Base-by-base conservation (phyloP, 2,888 invertebrate species). In the Mantis religiosa region DNA sequence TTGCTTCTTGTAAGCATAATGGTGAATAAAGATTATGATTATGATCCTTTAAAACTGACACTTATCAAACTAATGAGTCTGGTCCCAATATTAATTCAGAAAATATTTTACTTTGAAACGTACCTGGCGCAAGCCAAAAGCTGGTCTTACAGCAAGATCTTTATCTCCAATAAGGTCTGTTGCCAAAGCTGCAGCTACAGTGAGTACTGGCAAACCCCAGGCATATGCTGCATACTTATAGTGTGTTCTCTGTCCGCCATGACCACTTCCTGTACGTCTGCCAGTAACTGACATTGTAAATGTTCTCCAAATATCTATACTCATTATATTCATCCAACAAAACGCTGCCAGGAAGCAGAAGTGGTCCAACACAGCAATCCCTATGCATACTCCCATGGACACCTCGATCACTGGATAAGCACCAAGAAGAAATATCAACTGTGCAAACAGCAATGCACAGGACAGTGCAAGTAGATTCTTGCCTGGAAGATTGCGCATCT, bases 251-350 rank as follows among this genome's bases (percentile, higher is more conserved):
- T 25, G 6, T 8, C 86, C 28, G 6, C 89, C 85, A 25, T 25
- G 54, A 28, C 86, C 81, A 34, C 88, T 30, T 25, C 54, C 20
- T 27, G 85, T 82, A 27, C 84, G 54, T 30, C 85, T 82, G 9
- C 71, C 84, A 3, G 54, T 87, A 34, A 83, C 88, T 82, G 89
- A 91, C 87, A 84, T 89, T 28, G 91, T 91, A 90, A 94, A 94
- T 0, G 93, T 93, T 84, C 92, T 91, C 92, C 93, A 93, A 83
- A 94, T 92, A 90, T 94, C 94, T 88, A 93, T 91, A 82, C 93
- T 93, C 92, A 94, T 92, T 12, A 93, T 92, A 90, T 93, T 93
- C 93, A 93, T 93, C 94, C 94, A 94, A 90, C 92, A 92, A 91
- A 94, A 94, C 3, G 93, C 91, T 0, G 93, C 92, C 71, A 94